Conservation (phyloP, 2,888 invertebrate species). For the Drosophila merina region DNA sequence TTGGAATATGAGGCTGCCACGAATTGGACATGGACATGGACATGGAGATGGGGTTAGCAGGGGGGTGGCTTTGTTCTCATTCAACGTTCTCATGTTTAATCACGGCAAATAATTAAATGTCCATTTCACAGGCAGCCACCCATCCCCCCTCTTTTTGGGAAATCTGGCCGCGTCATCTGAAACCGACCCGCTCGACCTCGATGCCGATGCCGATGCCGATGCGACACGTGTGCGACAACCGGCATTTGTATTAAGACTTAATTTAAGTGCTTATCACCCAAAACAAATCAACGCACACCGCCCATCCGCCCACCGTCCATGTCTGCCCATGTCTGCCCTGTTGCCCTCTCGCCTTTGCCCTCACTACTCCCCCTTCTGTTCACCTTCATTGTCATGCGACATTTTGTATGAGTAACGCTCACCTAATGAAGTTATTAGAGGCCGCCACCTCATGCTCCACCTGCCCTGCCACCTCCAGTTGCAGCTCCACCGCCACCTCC, state of each 20-base stretch:
- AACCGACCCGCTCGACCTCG: slow-evolving; percentile 30
- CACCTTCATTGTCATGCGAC: slow-evolving; percentile 46
- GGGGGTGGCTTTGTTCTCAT: slow-evolving; percentile 4
- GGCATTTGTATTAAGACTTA: slow-evolving; percentile 83
- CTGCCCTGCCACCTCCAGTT: too few relatives aligned
- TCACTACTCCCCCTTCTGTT: too few relatives aligned
- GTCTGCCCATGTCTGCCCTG: too few relatives aligned
- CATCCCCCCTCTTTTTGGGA: background rate
- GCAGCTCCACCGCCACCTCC: too few relatives aligned
- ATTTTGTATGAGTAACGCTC: slow-evolving; percentile 63
- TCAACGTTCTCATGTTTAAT: slow-evolving; percentile 53
- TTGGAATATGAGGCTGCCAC: slow-evolving; percentile 74
- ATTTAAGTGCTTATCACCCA: slow-evolving; percentile 82
- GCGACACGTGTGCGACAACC: slow-evolving; percentile 81
- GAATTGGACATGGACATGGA: slow-evolving; percentile 13
- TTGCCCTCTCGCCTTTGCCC: too few relatives aligned
- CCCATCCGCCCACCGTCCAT: too few relatives aligned
- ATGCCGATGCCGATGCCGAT: slow-evolving; percentile 33
- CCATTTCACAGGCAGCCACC: slow-evolving; percentile 72
- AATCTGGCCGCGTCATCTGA: slow-evolving; percentile 29
- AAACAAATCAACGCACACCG: slow-evolving; percentile 78
- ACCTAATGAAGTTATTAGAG: slow-evolving; percentile 77
- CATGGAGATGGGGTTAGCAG: too few relatives aligned
- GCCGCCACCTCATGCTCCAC: background rate
- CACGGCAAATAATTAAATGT: slow-evolving; percentile 82